Evolutionary conservation across 2,113 vertebrate species (phyloP), one percentile per base, ranked within the genome.

Genomic region (Platysternon megacephalum): DNA sequence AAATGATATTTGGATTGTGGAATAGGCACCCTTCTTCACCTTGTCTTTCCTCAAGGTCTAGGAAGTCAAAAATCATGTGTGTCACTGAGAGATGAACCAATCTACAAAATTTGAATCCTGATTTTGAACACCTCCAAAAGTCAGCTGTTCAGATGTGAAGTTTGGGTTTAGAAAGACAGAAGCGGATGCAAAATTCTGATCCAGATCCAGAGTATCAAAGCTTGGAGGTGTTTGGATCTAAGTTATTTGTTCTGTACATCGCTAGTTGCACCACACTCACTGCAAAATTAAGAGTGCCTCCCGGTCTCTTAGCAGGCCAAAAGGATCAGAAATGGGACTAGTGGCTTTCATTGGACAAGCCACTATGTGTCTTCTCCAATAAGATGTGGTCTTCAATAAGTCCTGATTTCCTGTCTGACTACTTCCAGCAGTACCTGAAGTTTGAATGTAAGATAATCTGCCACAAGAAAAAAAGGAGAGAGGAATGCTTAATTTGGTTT

Each of bases 341-440:
- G 61, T 3, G 81, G 68, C 56, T 93, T 95, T 91, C 89, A 48
- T 8, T 78, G 74, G 44, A 78, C 26, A 46, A 78, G 39, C 5
- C 42, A 78, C 42, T 78, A 26, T 46, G 44, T 28, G 13, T 94
- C 1, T 7, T 92, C 84, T 91, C 65, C 82, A 58, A 29, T 84
- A 74, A 83, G 53, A 88, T 72, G 44, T 72, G 82, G n/a, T 88
- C 87, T 58, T 98, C 92, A 98, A 58, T 98, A 98, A 39, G 98
- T 98, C 91, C 96, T 97, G 91, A 98, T 96, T 94, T 98, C 98
- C 92, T 98, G 98, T 93, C 96, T 96, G 29, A 98, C 96, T 79
- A 98, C 98, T 95, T 98, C 97, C 95, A 98, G 93, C 79, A 98
- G 95, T 72, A 98, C 91, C 95, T 98, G 98, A 55, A 98, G 92